phyloP scores from a whole-genome alignment of 2,797 vertebrate species.

The Sebastes diploproa region DNA sequence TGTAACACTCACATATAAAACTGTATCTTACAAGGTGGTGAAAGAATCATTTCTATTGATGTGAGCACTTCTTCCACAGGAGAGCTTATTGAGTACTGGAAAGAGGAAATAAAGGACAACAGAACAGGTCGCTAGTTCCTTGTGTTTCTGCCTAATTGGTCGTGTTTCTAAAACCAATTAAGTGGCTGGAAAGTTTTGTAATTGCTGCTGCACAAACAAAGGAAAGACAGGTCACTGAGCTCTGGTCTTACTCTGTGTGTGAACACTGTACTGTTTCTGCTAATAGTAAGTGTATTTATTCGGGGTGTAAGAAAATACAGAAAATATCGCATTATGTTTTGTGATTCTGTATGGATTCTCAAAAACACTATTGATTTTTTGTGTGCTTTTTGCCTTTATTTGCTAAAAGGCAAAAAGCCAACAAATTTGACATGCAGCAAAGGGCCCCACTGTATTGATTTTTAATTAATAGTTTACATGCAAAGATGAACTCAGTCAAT shows the following conservation, averaged over 20 bases:
- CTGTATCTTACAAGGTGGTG: neutral
- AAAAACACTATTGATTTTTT: too few relatives aligned
- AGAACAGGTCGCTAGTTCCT: slow-evolving; percentile 18
- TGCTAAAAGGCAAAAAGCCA: too few relatives aligned
- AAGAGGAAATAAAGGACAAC: slow-evolving; percentile 7
- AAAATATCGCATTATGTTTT: too few relatives aligned
- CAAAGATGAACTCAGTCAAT: too few relatives aligned
- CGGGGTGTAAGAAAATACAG: too few relatives aligned
- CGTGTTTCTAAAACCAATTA: slow-evolving; percentile 61
- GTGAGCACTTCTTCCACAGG: slow-evolving; percentile 32
- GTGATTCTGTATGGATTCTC: too few relatives aligned
- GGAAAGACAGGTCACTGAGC: slow-evolving; percentile 30
- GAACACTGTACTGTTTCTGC: neutral
- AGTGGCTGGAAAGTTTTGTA: slow-evolving; percentile 66
- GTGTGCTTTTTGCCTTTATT: too few relatives aligned
- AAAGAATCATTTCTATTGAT: slow-evolving; percentile 13
- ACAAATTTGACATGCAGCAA: too few relatives aligned
- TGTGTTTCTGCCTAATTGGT: slow-evolving; percentile 65
- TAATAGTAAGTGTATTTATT: neutral
- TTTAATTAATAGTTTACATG: too few relatives aligned
- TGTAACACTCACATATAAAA: neutral
- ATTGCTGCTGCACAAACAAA: slow-evolving; percentile 46
- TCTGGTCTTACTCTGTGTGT: neutral
- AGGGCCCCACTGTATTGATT: too few relatives aligned
- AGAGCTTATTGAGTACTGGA: slow-evolving; percentile 9